Evolutionary conservation across 2,113 vertebrate genomes (phyloP).

Genomic region (Loxodonta africana): DNA sequence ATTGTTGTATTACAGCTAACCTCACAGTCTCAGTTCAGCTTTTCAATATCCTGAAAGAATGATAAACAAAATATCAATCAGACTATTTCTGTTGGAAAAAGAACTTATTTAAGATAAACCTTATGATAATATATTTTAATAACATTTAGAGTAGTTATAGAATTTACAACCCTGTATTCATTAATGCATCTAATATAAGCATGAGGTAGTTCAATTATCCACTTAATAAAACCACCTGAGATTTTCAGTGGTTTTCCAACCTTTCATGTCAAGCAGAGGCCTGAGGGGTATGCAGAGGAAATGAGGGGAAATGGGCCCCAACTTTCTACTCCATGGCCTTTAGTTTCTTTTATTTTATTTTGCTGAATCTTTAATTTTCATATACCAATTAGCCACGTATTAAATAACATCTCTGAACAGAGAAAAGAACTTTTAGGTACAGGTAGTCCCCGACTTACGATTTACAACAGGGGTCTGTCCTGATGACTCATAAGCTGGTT

Average conservation of each 20-base stretch:
- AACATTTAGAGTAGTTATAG: constrained; percentile 38
- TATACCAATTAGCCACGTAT: neutral
- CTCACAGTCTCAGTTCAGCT: neutral
- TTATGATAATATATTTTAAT: constrained; percentile 10
- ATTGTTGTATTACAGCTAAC: neutral
- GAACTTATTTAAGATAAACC: constrained; percentile 48
- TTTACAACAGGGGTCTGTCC: no score
- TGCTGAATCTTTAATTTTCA: constrained; percentile 46
- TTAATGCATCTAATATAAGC: neutral
- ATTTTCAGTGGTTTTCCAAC: constrained; percentile 29
- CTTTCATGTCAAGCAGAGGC: constrained; percentile 17
- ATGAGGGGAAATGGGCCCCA: neutral
- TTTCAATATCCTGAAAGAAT: constrained; percentile 30
- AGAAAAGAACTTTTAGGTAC: neutral
- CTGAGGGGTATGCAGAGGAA: neutral
- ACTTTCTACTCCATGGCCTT: neutral
- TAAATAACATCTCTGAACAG: neutral
- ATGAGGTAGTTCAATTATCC: neutral
- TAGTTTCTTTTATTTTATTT: constrained; percentile 37
- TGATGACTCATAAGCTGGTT: neutral
- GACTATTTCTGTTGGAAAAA: constrained; percentile 33
- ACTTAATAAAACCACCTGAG: constrained; percentile 27
- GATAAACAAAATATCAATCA: constrained; percentile 33
- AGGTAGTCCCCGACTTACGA: neutral
- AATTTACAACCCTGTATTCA: neutral